Evolutionary conservation across 2,113 vertebrate genomes (phyloP).

Genomic region (Cyprinodon variegatus): DNA sequence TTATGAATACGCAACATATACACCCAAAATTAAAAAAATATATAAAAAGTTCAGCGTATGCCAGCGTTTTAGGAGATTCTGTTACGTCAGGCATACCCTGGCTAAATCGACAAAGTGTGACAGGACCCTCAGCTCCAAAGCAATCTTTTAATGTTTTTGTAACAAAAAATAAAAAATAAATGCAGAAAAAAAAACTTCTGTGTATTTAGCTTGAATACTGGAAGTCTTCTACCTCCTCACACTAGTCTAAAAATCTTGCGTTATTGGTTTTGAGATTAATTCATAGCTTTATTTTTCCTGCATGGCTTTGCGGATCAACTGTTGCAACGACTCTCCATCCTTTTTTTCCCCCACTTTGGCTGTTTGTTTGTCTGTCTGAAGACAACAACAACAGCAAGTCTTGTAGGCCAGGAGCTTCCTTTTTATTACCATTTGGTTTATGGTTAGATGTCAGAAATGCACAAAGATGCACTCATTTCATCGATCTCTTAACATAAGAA

Average conservation of each 20-base stretch:
- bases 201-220: constrained; percentile 23
- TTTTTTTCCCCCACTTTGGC: constrained; percentile 38
- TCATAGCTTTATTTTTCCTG: constrained; percentile 39
- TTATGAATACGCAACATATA: too few relatives aligned
- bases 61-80: too few relatives aligned
- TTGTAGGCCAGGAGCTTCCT: constrained; percentile 49
- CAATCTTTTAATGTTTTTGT: constrained; percentile 7
- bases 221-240: not conserved
- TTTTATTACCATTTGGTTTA: constrained; percentile 21
- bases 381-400: constrained; percentile 55
- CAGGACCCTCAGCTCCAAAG: not conserved
- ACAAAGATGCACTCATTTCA: not conserved
- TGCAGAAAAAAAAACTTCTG: not conserved
- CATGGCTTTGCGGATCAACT: constrained; percentile 62
- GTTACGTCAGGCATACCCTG: too few relatives aligned
- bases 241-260: constrained; percentile 15
- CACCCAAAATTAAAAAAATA: too few relatives aligned
- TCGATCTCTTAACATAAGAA: constrained; percentile 7
- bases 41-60: too few relatives aligned
- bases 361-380: constrained; percentile 38
- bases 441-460: constrained; percentile 12
- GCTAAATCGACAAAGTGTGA: too few relatives aligned
- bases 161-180: not conserved
- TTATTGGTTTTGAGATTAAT: constrained; percentile 17
- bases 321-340: constrained; percentile 32